Evolutionary conservation across 2,888 invertebrate species (phyloP), one percentile per base, ranked within the genome.

Genomic region (Lagria hirta): DNA sequence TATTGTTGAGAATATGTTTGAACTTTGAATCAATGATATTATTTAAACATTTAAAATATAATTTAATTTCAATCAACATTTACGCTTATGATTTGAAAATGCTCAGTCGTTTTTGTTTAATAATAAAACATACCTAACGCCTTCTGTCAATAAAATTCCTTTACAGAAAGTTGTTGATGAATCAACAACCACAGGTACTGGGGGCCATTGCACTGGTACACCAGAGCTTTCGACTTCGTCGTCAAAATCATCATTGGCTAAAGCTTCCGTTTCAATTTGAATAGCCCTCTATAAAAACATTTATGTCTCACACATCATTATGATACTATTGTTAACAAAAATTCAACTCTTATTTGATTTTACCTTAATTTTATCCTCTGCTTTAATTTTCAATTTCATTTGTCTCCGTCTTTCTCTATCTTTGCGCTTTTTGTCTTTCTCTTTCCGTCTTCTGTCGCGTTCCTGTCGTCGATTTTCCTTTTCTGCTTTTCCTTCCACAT

Each of bases 121-220:
- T 4, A 41, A 24, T 10, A 1, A 4, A 10, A 43, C 32, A 12
- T 10, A 43, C 75, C 75, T 73, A 58, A 73, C 75, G 23, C 77
- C 77, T 14, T 75, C 70, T 17, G 74, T 71, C 16, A 79, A 69
- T 21, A 82, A 68, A 45, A 81, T 81, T 33, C 82, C 79, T 55
- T 76, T 78, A 8, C 73, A 71, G 7, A 70, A 70, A 13, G 37
- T 40, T 18, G 49, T 24, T 8, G 72, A 55, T 2, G 47, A 47
- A 7, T 52, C 45, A 4, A 61, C 49, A 3, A 60, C 40, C 13
- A 61, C 34, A 4, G 63, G 54, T n/a, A 55, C 36, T 4, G 68
- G 67, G n/a, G 70, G 67, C 69, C 68, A 69, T 37, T 61, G 61
- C 15, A 49, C 41, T 11, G 55, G 49, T 18, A 50, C 38, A 11